A percentile compares a stretch with the other conserved stretches of the same genome.
phyloP scores from a whole-genome alignment of 2,113 vertebrate genomes.

The Alouatta palliata region DNA sequence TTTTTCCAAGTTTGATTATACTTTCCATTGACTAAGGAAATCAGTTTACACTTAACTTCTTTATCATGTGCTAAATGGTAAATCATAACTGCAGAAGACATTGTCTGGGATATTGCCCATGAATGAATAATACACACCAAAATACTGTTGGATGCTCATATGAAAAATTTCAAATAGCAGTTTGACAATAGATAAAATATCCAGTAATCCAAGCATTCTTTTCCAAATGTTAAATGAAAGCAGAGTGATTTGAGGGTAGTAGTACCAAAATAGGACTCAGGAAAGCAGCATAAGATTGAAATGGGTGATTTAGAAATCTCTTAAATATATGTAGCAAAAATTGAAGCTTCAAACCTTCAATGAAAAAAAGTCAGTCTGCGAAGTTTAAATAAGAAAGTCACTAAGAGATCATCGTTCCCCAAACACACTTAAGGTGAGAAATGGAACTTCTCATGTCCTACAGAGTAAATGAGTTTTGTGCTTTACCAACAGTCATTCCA shows the following conservation, averaged over 20 bases:
- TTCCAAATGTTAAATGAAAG: neutral
- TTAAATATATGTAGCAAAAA: slow-evolving; percentile 22
- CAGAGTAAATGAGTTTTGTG: neutral
- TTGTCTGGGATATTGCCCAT: neutral
- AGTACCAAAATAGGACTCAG: neutral
- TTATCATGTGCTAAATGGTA: neutral
- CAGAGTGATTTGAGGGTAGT: neutral
- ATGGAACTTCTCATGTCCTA: neutral
- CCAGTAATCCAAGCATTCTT: neutral
- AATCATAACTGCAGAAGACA: neutral
- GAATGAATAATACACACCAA: neutral
- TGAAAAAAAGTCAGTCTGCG: slow-evolving; percentile 26
- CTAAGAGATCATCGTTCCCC: neutral
- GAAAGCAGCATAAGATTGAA: neutral
- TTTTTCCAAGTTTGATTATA: neutral
- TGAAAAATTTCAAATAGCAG: neutral
- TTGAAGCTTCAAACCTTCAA: neutral
- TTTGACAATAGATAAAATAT: neutral
- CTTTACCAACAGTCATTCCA: slow-evolving; percentile 45
- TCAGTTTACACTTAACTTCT: neutral
- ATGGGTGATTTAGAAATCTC: slow-evolving; percentile 9
- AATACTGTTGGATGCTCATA: neutral
- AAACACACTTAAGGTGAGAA: slow-evolving; percentile 56
- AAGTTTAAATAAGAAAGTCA: slow-evolving; percentile 59
- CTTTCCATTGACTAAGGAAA: neutral